Percentiles rank a stretch among this genome's conserved stretches.
Evolutionary conservation across 2,113 vertebrate species (phyloP).

Genomic region (Marcusenius ussheri): DNA sequence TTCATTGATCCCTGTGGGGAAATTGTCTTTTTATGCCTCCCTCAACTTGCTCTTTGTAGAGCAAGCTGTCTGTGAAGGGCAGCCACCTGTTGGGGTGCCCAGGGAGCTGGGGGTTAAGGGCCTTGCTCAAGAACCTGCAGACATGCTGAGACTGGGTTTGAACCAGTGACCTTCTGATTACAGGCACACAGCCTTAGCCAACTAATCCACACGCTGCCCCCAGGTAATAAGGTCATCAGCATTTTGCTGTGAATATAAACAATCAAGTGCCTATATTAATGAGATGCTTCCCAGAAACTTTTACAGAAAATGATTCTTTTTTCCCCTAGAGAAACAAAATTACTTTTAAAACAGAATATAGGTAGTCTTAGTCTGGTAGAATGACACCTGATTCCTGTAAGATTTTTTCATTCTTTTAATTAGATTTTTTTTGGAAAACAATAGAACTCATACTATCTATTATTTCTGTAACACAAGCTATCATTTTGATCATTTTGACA

Average conservation of each 20-base stretch:
- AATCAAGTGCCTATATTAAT: not conserved
- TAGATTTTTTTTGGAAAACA: not conserved
- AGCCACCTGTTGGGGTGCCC: no score
- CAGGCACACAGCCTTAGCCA: no score
- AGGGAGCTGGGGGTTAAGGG: no score
- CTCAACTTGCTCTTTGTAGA: no score
- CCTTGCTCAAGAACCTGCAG: no score
- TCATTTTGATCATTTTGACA: not conserved
- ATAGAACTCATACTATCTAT: not conserved
- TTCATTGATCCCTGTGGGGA: no score
- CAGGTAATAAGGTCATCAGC: not conserved
- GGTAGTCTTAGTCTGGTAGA: not conserved
- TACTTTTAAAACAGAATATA: not conserved
- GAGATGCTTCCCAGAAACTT: not conserved
- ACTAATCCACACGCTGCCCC: no score
- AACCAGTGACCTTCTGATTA: no score
- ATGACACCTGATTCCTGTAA: not conserved
- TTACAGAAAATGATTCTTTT: not conserved
- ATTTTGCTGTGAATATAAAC: not conserved
- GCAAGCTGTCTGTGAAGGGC: no score
- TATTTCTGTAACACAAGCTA: not conserved
- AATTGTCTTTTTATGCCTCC: no score
- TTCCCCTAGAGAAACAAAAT: not conserved
- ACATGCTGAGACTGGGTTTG: no score
- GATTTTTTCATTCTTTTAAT: slow-evolving; percentile 2